Base-by-base conservation (phyloP, 2,888 invertebrate species). In the Hirtodrosophila histrioides region DNA sequence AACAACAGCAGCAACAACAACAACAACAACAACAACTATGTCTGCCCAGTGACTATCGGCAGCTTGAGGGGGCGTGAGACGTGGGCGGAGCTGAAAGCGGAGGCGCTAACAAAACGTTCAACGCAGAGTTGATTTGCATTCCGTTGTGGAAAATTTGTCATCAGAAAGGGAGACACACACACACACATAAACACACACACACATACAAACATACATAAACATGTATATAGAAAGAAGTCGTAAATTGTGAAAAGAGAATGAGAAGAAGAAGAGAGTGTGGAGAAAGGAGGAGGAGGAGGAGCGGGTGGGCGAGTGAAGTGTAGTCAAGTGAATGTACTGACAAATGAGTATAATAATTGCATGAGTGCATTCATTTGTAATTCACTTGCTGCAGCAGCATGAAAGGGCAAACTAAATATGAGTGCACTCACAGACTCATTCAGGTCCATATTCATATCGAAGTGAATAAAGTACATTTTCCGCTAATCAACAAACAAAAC, bases 31-130 rank as follows among this genome's bases (percentile, higher is more conserved):
- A 53, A 49, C 27, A 50, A 58, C 37, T 51, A 49, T 64, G 57
- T 62, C 74, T 73, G 69, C 69, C 64, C 63, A 60, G 55, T 72
- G 54, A 50, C 56, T 56, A 64, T 64, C 64, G 68, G 40, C 51
- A 39, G 49, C 41, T 6, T 36, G 29, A 43, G 35, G 56, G 51
- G 51, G 37, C 39, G 55, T 40, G 37, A 24, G 53, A 48, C 58
- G 74, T 69, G 58, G 74, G 73, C 73, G 72, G 49, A 56, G 69
- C 36, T 60, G 60, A 41, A 60, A 73, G 68, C 63, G 49, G 61
- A 57, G 58, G 58, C 70, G 60, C 69, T 64, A 55, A 64, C 43
- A 50, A 57, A 62, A 54, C 39, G 43, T 17, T 29, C 57, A 60
- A 10, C 60, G 29, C 10, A 43, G 23, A 74, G 54, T 54, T 67